phyloP scores from a whole-genome alignment of 2,113 vertebrate species.

The Tursiops truncatus region DNA sequence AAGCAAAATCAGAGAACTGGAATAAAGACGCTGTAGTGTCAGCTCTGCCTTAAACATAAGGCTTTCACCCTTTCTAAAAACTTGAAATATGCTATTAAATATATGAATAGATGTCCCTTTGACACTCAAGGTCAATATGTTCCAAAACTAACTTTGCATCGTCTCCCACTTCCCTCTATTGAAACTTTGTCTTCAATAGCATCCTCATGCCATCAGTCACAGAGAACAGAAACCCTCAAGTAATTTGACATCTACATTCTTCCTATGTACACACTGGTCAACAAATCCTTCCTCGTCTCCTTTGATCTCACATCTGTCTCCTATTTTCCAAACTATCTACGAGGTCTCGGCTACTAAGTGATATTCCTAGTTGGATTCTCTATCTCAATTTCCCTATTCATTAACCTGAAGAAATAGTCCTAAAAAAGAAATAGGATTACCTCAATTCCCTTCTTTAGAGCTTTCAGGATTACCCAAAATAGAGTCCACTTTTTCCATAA shows the following conservation, averaged over 20 bases:
- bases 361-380: not conserved
- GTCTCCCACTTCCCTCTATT: not conserved
- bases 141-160: not conserved
- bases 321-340: not conserved
- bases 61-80: not conserved
- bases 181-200: not conserved
- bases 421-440: not conserved
- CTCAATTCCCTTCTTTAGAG: not conserved
- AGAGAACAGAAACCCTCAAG: not conserved
- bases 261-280: not conserved
- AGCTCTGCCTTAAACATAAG: not conserved
- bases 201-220: not conserved
- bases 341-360: not conserved
- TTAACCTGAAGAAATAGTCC: not conserved
- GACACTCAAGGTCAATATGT: not conserved
- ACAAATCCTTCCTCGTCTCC: not conserved
- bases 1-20: slow-evolving; percentile 26
- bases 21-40: not conserved
- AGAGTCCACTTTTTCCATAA: not conserved
- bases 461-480: not conserved
- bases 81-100: not conserved
- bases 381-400: not conserved
- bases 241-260: not conserved
- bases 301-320: not conserved
- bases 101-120: not conserved